Evolutionary conservation across 2,113 vertebrate species (phyloP).

Genomic region (Colinus virginianus): DNA sequence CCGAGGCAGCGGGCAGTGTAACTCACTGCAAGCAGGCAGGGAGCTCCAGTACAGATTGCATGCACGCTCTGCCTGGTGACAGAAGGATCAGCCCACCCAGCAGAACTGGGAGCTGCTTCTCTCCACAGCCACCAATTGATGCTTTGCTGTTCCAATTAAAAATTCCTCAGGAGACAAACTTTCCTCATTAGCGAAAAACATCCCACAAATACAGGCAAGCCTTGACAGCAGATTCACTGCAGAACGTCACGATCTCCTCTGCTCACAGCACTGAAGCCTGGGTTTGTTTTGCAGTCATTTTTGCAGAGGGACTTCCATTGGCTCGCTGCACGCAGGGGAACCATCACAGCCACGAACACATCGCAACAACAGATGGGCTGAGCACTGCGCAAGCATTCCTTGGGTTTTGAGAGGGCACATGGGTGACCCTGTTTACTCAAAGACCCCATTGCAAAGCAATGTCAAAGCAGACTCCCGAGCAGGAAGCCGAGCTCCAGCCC

Average conservation of each 20-base stretch:
- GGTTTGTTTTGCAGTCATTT: neutral
- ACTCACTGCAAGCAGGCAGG: neutral
- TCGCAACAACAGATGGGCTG: neutral
- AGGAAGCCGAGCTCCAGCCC: neutral
- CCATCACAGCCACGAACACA: neutral
- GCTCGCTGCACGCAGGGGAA: neutral
- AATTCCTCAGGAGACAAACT: neutral
- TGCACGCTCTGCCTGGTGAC: neutral
- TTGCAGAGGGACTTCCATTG: neutral
- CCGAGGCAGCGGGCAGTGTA: neutral
- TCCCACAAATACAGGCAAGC: neutral
- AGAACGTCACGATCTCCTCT: neutral
- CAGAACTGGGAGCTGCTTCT: neutral
- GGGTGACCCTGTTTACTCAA: neutral
- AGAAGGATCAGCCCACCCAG: neutral
- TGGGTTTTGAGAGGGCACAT: neutral
- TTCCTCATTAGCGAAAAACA: neutral
- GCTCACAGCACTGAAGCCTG: neutral
- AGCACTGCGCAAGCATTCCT: neutral
- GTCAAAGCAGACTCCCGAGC: neutral
- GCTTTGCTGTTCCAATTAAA: neutral
- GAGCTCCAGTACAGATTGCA: neutral
- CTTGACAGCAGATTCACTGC: neutral
- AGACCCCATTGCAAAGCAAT: neutral
- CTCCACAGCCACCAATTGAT: neutral